phyloP scores from a whole-genome alignment of 2,113 vertebrate genomes.

The Shinisaurus crocodilurus region DNA sequence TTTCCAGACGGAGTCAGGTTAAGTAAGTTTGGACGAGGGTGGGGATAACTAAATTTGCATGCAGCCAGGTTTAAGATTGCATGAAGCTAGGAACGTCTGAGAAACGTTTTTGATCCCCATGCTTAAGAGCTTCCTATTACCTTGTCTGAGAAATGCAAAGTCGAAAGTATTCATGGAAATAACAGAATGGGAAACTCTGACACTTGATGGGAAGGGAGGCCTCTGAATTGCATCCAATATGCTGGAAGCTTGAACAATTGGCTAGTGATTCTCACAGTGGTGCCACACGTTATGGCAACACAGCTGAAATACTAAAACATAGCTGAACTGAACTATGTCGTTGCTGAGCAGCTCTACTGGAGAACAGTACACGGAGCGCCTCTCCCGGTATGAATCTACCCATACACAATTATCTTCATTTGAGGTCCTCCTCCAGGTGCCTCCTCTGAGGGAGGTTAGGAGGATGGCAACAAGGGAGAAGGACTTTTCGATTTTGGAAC shows the following conservation, averaged over 20 bases:
- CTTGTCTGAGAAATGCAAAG: not conserved
- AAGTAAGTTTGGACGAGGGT: not conserved
- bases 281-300: not conserved
- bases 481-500: too few species aligned
- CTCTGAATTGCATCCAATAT: not conserved
- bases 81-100: not conserved
- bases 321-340: not conserved
- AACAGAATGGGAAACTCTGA: not conserved
- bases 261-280: not conserved
- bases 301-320: not conserved
- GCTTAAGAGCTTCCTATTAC: not conserved
- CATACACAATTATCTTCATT: too few species aligned
- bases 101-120: not conserved
- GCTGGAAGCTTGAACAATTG: not conserved
- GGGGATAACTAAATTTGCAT: not conserved
- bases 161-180: not conserved
- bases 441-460: too few species aligned
- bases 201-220: not conserved
- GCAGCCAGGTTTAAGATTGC: not conserved
- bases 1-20: not conserved
- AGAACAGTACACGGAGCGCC: not conserved
- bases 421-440: too few species aligned
- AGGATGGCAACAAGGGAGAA: too few species aligned
- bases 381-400: too few species aligned
- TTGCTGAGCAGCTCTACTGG: not conserved